Evolutionary conservation across 2,113 vertebrate genomes (phyloP), one percentile per base, ranked within the genome.

Genomic region (Toxotes jaculatrix): DNA sequence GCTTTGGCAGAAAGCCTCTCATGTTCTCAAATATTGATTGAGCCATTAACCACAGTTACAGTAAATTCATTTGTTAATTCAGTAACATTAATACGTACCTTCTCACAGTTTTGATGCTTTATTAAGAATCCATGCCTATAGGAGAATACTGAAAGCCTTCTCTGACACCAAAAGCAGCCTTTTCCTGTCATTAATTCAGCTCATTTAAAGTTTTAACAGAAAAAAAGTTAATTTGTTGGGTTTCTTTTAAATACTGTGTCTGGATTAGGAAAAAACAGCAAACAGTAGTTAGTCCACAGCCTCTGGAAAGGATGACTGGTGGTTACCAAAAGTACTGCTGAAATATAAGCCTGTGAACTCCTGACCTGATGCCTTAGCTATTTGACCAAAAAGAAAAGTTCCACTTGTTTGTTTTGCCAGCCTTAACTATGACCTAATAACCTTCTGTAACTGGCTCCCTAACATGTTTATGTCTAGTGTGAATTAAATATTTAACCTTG

Each of bases 11-110:
- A 56, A 14, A 84, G 11, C 12, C 31, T 42, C 64, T 76, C 32
- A 8, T 64, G 47, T 74, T 83, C 36, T 70, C 69, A 82, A 75
- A 79, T 86, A 81, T 70, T 77, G 73, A 86, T 45, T 67, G 36
- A 68, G 31, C 43, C 55, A 68, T 80, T 77, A 77, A 36, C 51
- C 59, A 79, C 51, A 47, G 71, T 0, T 83, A 31, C 0, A 79
- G 59, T 65, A 64, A 64, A 49, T 66, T 3, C 0, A 79, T 77
- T 65, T 66, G 61, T 73, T 78, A 55, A 81, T 75, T 70, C 21
- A 38, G 36, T 53, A 36, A 68, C 34, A 70, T 61, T 70, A 84
- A 61, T 51, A 57, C 45, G 42, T 47, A 47, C 31, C 6, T 74
- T 74, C 47, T 57, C 45, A 57, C 2, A 47, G 7, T 17, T 12